Conservation (phyloP, 2,113 vertebrate genomes). For the Apeltes quadracus region DNA sequence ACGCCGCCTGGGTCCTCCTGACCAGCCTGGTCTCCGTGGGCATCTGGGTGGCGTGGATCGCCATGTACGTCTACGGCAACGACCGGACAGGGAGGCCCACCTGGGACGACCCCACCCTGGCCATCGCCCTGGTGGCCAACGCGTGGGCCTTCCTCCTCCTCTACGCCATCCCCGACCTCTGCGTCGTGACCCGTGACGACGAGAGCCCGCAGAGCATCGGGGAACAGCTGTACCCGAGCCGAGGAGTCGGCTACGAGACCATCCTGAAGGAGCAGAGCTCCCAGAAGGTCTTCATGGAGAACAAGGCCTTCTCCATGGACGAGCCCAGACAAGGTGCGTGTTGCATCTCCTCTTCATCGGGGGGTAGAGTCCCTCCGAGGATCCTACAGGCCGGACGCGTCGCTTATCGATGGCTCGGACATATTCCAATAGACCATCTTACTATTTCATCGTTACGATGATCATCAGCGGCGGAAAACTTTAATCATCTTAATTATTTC, state of each 20-base stretch:
- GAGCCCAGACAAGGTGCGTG: slow-evolving; percentile 86
- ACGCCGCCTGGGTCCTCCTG: slow-evolving; percentile 81
- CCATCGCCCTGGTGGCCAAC: slow-evolving; percentile 89
- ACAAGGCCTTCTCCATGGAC: slow-evolving; percentile 95
- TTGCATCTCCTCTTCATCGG: too few relatives aligned
- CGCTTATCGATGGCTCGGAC: too few relatives aligned
- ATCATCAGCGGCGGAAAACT: neutral
- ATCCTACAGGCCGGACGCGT: too few relatives aligned
- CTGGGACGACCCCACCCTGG: slow-evolving; percentile 93
- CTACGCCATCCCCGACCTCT: slow-evolving; percentile 88
- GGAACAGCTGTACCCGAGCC: slow-evolving; percentile 80
- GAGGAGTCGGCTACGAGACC: slow-evolving; percentile 89
- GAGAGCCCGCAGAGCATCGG: slow-evolving; percentile 69
- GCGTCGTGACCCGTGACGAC: slow-evolving; percentile 72
- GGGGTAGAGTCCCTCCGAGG: too few relatives aligned
- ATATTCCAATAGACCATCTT: neutral
- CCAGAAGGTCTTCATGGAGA: slow-evolving; percentile 91
- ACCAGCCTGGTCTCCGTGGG: slow-evolving; percentile 80
- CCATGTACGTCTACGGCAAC: slow-evolving; percentile 93
- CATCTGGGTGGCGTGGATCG: slow-evolving; percentile 92
- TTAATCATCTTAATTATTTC: neutral
- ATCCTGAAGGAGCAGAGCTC: slow-evolving; percentile 90
- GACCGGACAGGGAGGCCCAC: slow-evolving; percentile 17
- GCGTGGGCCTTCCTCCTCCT: slow-evolving; percentile 88
- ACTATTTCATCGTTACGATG: neutral